phyloP scores from a whole-genome alignment of 2,113 vertebrate species.

The Echinops telfairi region DNA sequence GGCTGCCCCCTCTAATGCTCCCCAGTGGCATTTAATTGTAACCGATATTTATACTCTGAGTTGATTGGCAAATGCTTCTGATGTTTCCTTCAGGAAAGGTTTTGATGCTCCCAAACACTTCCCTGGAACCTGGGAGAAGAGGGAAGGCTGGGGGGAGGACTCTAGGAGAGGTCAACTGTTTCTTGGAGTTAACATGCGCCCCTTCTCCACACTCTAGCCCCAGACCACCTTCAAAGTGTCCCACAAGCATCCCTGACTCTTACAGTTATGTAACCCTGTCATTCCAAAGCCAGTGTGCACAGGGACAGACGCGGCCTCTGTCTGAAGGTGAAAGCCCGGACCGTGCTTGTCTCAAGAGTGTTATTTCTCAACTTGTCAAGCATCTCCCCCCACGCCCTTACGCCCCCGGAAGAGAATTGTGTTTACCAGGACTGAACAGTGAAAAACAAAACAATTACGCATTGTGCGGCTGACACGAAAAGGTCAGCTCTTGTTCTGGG shows the following conservation, averaged over 20 bases:
- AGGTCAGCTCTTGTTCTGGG: slow-evolving; percentile 32
- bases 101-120: not conserved
- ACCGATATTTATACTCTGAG: not conserved
- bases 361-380: not conserved
- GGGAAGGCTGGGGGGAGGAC: not conserved
- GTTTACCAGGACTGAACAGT: slow-evolving; percentile 62
- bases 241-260: slow-evolving; percentile 40
- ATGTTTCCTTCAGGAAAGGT: not conserved
- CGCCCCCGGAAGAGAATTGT: slow-evolving; percentile 23
- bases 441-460: not conserved
- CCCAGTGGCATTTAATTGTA: not conserved
- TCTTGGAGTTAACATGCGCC: not conserved
- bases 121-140: not conserved
- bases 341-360: not conserved
- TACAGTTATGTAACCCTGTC: slow-evolving; percentile 4
- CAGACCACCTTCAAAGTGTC: slow-evolving; percentile 35
- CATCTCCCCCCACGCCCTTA: not conserved
- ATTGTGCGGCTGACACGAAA: not conserved
- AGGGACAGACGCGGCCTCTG: not conserved
- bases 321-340: slow-evolving; percentile 36
- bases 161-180: not conserved
- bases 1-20: not conserved
- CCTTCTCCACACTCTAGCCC: not conserved
- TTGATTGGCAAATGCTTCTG: not conserved
- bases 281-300: not conserved